These are phyloP conservation scores for Leptoteleia sp. DNA, from an alignment of 1,140 invertebrate genomes.

Conservation along the genomic window DNA sequence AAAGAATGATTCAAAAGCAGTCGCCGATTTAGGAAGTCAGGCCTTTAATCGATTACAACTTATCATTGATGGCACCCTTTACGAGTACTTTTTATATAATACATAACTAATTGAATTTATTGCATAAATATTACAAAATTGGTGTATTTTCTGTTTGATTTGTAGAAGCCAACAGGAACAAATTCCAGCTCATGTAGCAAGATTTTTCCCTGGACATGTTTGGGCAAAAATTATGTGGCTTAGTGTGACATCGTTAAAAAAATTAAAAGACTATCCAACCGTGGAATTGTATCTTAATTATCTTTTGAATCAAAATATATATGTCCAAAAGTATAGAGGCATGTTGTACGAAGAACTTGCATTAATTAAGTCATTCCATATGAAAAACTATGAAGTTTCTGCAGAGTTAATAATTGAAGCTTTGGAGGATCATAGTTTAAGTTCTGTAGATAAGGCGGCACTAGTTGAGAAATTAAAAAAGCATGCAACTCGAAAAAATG, in stretches of 20 bases:
- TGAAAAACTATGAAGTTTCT: conserved; percentile 69
- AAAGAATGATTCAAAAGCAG: conserved; percentile 70
- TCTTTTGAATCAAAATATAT: conserved; percentile 68
- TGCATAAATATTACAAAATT: not conserved
- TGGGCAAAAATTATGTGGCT: conserved; percentile 74
- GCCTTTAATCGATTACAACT: not conserved
- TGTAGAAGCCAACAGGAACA: conserved; percentile 21
- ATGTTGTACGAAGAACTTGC: conserved; percentile 73
- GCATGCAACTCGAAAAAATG: conserved; percentile 64
- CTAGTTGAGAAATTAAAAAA: conserved; percentile 68
- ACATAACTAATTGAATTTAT: not conserved
- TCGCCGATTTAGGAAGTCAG: not conserved
- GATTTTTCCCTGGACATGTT: conserved; percentile 68
- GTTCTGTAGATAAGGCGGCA: conserved; percentile 61
- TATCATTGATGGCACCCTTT: not conserved
- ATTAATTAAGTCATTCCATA: conserved; percentile 68
- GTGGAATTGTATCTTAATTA: conserved; percentile 63
- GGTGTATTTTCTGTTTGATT: not conserved
- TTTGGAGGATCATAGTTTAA: conserved; percentile 44
- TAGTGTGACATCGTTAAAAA: conserved; percentile 75
- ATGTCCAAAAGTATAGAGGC: conserved; percentile 61
- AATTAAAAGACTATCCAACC: conserved; percentile 54
- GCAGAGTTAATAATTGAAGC: conserved; percentile 64
- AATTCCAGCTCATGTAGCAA: conserved; percentile 71
- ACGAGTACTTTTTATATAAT: conserved; percentile 1